Evolutionary conservation across 2,888 invertebrate species (phyloP).

Genomic region (Dioctria rufipes): DNA sequence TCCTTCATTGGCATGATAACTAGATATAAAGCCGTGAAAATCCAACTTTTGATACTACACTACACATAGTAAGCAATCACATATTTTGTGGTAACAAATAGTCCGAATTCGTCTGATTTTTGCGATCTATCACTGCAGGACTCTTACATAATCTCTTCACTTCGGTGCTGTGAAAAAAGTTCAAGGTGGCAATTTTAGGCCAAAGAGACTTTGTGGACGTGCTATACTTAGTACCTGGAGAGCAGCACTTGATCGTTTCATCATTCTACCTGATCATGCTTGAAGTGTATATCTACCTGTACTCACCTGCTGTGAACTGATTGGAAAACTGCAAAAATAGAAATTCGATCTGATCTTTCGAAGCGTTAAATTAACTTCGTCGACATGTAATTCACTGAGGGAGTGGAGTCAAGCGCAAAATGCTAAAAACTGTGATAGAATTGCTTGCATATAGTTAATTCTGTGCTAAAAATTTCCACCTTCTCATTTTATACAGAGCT

Average conservation of each 20-base stretch:
- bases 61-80: background rate
- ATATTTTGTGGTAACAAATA: slow-evolving; percentile 8
- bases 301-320: slow-evolving; percentile 27
- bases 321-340: slow-evolving; percentile 31
- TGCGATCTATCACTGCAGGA: slow-evolving; percentile 28
- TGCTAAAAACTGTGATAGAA: slow-evolving; percentile 13
- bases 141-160: slow-evolving; percentile 10
- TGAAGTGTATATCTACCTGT: background rate
- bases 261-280: slow-evolving; percentile 38
- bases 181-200: slow-evolving; percentile 51
- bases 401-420: slow-evolving; percentile 11
- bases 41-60: background rate
- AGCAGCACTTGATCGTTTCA: slow-evolving; percentile 10
- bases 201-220: slow-evolving; percentile 25
- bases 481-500: background rate
- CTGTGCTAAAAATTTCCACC: slow-evolving; percentile 12
- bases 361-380: slow-evolving; percentile 44
- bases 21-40: background rate
- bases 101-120: slow-evolving; percentile 7
- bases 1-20: slow-evolving; percentile 5
- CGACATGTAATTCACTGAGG: slow-evolving; percentile 26
- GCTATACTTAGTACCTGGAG: slow-evolving; percentile 5
- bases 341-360: slow-evolving; percentile 32
- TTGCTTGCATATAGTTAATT: background rate
- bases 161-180: slow-evolving; percentile 18